Conservation (phyloP, 2,113 vertebrate species). For the Epinephelus moara region DNA sequence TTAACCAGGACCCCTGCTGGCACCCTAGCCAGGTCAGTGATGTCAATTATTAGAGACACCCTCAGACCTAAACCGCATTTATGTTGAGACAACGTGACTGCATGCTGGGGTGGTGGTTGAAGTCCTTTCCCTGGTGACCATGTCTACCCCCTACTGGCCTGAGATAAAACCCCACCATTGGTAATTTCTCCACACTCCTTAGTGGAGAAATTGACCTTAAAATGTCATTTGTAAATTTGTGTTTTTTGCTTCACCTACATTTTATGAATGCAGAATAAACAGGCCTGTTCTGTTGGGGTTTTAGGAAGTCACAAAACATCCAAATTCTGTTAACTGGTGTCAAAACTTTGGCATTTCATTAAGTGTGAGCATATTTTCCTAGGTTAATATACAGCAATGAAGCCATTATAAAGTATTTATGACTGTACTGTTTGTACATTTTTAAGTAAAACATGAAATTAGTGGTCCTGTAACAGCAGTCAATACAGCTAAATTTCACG, state of each 20-base stretch:
- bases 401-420: background rate
- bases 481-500: background rate
- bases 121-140: conserved; percentile 12
- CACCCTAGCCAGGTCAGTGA: conserved; percentile 31
- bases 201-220: background rate
- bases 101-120: conserved; percentile 8
- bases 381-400: background rate
- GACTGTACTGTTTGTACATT: no score
- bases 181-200: background rate
- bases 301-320: background rate
- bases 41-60: conserved; percentile 34
- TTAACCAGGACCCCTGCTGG: conserved; percentile 63
- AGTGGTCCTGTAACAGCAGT: background rate
- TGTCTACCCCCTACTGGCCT: conserved; percentile 62
- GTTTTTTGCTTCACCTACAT: background rate
- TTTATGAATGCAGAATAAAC: no score
- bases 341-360: background rate
- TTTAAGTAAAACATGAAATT: background rate
- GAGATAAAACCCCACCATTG: conserved; percentile 20
- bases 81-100: background rate
- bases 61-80: conserved; percentile 20
- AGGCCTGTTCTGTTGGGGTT: background rate
- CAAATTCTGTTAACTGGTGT: background rate
- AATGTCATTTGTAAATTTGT: background rate
- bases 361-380: background rate